Percentiles rank a stretch among this genome's conserved stretches.
Conservation (phyloP, 1,140 invertebrate species). For the Leguminivora glycinivorella region DNA sequence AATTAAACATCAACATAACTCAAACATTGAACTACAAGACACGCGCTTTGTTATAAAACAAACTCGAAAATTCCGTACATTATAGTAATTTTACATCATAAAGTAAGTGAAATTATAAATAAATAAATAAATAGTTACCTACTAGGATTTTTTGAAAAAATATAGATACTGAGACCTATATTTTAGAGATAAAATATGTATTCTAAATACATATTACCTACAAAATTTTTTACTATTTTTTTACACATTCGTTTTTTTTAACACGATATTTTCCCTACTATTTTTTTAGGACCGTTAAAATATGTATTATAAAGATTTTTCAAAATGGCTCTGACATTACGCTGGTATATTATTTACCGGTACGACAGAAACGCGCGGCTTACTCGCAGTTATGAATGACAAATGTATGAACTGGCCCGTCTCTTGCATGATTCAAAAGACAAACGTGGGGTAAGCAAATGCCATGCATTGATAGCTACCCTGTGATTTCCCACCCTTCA, state of each 20-base stretch:
- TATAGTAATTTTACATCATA: neutral
- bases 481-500: constrained; percentile 20
- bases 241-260: no score
- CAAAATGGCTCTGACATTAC: neutral
- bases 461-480: constrained; percentile 9
- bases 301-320: neutral
- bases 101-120: no score
- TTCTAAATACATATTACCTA: no score
- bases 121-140: no score
- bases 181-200: no score
- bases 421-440: constrained; percentile 1
- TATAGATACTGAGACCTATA: no score
- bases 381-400: neutral
- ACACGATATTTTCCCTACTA: no score
- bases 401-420: neutral
- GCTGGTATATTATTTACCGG: neutral
- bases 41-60: constrained; percentile 1
- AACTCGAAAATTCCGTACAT: neutral
- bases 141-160: no score
- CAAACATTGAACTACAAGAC: constrained; percentile 17
- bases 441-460: neutral
- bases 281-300: no score
- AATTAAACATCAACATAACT: constrained; percentile 23
- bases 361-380: neutral
- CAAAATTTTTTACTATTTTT: no score